A percentile compares a stretch with the other conserved stretches of the same genome.
Conservation (phyloP, 2,888 invertebrate species). For the Xylophagus ater region DNA sequence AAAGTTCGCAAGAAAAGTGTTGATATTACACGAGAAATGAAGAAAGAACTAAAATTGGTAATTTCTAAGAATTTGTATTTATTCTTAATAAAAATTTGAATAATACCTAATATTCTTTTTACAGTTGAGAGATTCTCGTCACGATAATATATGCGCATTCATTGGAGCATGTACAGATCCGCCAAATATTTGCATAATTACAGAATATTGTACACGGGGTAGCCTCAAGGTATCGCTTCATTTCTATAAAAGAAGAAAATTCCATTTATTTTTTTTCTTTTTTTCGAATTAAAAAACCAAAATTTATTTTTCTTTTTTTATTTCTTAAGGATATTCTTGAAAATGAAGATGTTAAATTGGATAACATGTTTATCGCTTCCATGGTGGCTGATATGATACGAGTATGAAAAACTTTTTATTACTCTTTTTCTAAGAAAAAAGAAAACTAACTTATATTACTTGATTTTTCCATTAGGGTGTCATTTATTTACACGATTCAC, state of each 20-base stretch:
- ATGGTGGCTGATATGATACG: conserved; percentile 88
- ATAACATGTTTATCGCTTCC: conserved; percentile 93
- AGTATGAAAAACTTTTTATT: conserved; percentile 46
- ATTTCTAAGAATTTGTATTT: conserved; percentile 20
- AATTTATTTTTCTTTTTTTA: conserved; percentile 1
- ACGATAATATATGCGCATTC: conserved; percentile 85
- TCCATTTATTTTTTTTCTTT: conserved; percentile 8
- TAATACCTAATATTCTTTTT: conserved; percentile 2
- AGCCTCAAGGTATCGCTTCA: conserved; percentile 64
- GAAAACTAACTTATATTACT: conserved; percentile 1
- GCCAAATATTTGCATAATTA: conserved; percentile 79
- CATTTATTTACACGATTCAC: conserved; percentile 82
- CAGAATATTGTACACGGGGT: conserved; percentile 81
- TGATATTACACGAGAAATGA: conserved; percentile 81
- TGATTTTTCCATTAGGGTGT: conserved; percentile 52
- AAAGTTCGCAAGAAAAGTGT: conserved; percentile 73
- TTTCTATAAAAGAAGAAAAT: conserved; percentile 6
- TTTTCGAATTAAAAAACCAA: conserved; percentile 2
- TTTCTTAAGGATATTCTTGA: conserved; percentile 72
- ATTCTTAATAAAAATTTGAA: not conserved
- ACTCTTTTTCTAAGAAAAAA: not conserved
- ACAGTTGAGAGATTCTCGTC: conserved; percentile 79
- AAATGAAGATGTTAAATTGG: conserved; percentile 90
- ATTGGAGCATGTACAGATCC: conserved; percentile 87
- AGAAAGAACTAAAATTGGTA: conserved; percentile 85